Evolutionary conservation across 1,140 invertebrate genomes (phyloP).

Genomic region (Venturia canescens): DNA sequence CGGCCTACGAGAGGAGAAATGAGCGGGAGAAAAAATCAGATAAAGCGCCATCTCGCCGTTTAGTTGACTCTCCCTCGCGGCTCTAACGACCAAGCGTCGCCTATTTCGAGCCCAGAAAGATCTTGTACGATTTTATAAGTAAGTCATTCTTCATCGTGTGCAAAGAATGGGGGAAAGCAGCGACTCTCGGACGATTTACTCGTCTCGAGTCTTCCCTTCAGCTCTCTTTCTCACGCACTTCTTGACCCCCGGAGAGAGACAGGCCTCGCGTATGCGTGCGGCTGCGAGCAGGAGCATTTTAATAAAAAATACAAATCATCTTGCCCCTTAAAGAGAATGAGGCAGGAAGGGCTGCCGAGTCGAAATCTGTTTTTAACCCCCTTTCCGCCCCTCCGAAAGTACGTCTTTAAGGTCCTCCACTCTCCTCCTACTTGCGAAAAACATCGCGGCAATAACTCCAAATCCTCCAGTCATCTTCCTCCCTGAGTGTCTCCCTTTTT

Average conservation of each 20-base stretch:
- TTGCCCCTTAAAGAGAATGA: background rate
- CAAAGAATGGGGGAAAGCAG: background rate
- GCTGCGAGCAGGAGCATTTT: slow-evolving; percentile 45
- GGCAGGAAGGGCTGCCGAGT: background rate
- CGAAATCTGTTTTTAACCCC: slow-evolving; percentile 40
- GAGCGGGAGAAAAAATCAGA: background rate
- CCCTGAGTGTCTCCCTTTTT: background rate
- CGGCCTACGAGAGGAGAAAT: background rate
- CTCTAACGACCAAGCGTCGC: slow-evolving; percentile 16
- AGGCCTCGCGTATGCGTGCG: slow-evolving; percentile 9
- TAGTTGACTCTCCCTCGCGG: slow-evolving; percentile 33
- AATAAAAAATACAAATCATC: slow-evolving; percentile 44
- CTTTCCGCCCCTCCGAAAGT: background rate
- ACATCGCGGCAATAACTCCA: slow-evolving; percentile 8
- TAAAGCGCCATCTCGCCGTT: background rate
- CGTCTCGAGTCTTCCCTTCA: background rate
- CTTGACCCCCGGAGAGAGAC: slow-evolving; percentile 23
- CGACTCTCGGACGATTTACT: slow-evolving; percentile 10
- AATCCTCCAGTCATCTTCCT: background rate
- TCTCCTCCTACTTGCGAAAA: slow-evolving; percentile 1
- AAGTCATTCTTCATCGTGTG: slow-evolving; percentile 22
- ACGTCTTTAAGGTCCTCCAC: background rate
- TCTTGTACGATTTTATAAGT: slow-evolving; percentile 42
- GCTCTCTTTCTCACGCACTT: slow-evolving; percentile 42
- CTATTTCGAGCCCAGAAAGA: slow-evolving; percentile 23